These are phyloP conservation scores for Strigamia transsilvanica DNA, from an alignment of 2,888 invertebrate genomes.

Conservation along the genomic window DNA sequence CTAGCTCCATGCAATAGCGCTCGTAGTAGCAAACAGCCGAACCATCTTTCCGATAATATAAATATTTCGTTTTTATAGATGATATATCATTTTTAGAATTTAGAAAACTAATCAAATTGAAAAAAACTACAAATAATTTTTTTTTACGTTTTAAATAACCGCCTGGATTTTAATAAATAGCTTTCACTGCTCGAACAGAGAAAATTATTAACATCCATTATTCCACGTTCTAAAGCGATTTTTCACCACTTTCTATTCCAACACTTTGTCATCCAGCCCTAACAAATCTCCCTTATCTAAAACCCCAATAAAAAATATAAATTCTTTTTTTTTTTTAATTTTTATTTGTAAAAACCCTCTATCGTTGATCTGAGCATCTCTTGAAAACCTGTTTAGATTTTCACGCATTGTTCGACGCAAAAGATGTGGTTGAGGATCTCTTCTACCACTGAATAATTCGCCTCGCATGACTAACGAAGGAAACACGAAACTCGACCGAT, in stretches of 20 bases:
- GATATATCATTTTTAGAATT: too few species aligned
- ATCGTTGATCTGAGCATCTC: slow-evolving; percentile 32
- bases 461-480: background rate
- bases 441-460: slow-evolving; percentile 1
- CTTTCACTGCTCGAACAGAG: background rate
- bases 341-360: background rate
- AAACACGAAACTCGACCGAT: background rate
- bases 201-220: slow-evolving; percentile 20
- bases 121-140: too few species aligned
- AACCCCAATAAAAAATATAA: background rate
- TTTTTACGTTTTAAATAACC: background rate
- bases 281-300: slow-evolving; percentile 18
- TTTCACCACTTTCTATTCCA: background rate
- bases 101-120: background rate
- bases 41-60: background rate
- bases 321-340: background rate
- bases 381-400: background rate
- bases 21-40: background rate
- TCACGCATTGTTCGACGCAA: slow-evolving; percentile 7
- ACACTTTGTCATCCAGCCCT: slow-evolving; percentile 9
- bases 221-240: background rate
- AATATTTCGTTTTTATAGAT: too few species aligned
- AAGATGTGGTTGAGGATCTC: background rate
- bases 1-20: background rate
- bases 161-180: background rate